Percentiles rank a stretch among this genome's conserved stretches.
These are phyloP conservation scores for Arctocebus calabarensis DNA, from an alignment of 2,797 vertebrate species.

Conservation along the genomic window DNA sequence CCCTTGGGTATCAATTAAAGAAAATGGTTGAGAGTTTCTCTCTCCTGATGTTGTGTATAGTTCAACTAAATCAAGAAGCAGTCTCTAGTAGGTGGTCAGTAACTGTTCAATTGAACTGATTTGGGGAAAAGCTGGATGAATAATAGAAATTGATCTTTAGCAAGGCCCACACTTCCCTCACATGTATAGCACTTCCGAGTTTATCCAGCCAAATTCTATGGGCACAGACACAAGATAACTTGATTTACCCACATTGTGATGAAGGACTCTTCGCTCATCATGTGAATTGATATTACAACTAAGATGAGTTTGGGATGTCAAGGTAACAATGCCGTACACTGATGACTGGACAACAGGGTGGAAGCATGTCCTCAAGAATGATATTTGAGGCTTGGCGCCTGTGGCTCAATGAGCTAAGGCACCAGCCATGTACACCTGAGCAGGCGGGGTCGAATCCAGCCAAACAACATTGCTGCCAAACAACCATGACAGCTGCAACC, in stretches of 20 bases:
- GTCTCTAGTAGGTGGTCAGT: background rate
- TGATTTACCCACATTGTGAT: background rate
- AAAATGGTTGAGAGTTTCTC: slow-evolving; percentile 51
- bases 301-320: background rate
- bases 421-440: too few relatives aligned
- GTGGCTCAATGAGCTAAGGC: background rate
- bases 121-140: background rate
- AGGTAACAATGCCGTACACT: background rate
- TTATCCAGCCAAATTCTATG: slow-evolving; percentile 26
- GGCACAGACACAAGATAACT: background rate
- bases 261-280: background rate
- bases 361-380: background rate
- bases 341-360: background rate
- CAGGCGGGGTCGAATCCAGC: too few relatives aligned
- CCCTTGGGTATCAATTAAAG: slow-evolving; percentile 43
- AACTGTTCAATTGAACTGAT: slow-evolving; percentile 49
- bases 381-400: background rate
- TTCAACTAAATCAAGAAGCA: slow-evolving; percentile 36
- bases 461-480: too few relatives aligned
- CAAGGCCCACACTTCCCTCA: background rate
- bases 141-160: slow-evolving; percentile 26
- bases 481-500: too few relatives aligned
- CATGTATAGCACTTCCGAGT: background rate
- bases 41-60: background rate
- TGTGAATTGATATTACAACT: background rate